These are phyloP conservation scores for Campopleginae sp. DNA, from an alignment of 2,888 invertebrate species.

Conservation along the genomic window DNA sequence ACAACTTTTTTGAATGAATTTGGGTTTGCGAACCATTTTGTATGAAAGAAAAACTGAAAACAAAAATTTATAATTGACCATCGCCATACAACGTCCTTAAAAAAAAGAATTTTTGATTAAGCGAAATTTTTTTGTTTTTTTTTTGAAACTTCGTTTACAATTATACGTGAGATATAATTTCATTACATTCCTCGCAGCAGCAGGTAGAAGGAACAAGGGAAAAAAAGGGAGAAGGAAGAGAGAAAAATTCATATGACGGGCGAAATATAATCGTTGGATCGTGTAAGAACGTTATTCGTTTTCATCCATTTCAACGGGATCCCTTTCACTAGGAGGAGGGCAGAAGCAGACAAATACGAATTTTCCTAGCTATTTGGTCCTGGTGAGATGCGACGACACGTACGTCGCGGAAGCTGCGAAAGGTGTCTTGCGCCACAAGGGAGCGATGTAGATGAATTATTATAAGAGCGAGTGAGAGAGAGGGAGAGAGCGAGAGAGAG, in stretches of 20 bases:
- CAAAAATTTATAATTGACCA: no score
- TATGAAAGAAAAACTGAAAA: no score
- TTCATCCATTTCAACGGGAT: slow-evolving; percentile 43
- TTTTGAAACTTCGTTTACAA: no score
- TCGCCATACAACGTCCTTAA: no score
- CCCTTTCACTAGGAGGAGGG: neutral
- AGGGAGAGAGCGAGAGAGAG: no score
- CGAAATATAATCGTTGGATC: slow-evolving; percentile 20
- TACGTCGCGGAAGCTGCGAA: slow-evolving; percentile 70
- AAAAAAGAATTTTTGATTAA: no score
- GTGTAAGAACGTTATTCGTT: slow-evolving; percentile 42
- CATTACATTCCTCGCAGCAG: neutral
- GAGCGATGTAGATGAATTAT: slow-evolving; percentile 42
- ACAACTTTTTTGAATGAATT: no score
- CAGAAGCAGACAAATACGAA: slow-evolving; percentile 26
- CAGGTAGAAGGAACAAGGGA: neutral
- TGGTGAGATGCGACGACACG: slow-evolving; percentile 76
- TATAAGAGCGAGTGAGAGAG: neutral
- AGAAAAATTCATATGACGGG: neutral
- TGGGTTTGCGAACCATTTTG: no score
- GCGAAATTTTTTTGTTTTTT: no score
- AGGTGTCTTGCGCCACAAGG: slow-evolving; percentile 45
- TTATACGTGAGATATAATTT: neutral
- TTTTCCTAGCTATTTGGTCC: slow-evolving; percentile 56
- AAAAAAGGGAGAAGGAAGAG: neutral